Evolutionary conservation across 2,888 invertebrate genomes (phyloP).

Genomic region (Pherbina coryleti): DNA sequence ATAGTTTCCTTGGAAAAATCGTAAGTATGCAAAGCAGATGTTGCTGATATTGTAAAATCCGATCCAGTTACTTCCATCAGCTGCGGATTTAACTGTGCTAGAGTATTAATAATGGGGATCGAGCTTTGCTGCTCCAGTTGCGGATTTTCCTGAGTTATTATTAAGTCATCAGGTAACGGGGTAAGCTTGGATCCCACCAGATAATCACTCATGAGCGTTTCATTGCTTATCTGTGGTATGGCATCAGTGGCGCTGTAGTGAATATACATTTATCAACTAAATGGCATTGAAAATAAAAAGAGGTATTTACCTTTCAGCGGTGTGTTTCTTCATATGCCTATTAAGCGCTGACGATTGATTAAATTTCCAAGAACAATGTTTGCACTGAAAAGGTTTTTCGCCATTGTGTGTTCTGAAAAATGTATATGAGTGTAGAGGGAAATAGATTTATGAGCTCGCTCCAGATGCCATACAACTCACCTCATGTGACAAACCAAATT

Average conservation of each 20-base stretch:
- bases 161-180: neutral
- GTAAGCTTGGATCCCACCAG: neutral
- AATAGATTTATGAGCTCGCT: neutral
- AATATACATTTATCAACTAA: neutral
- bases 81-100: conserved; percentile 1
- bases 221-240: neutral
- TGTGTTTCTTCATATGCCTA: conserved; percentile 56
- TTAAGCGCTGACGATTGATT: conserved; percentile 57
- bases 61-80: conserved; percentile 11
- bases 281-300: neutral
- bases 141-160: neutral
- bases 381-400: conserved; percentile 57
- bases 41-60: conserved; percentile 24
- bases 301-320: conserved; percentile 1
- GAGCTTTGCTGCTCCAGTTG: neutral
- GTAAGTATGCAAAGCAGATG: conserved; percentile 24
- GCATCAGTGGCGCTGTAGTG: neutral
- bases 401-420: conserved; percentile 55
- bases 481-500: conserved; percentile 57
- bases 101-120: conserved; percentile 12
- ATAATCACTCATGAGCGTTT: neutral
- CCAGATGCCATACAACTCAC: conserved; percentile 37
- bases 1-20: conserved; percentile 42
- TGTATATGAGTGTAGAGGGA: neutral
- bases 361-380: conserved; percentile 55